Evolutionary conservation across 2,113 vertebrate genomes (phyloP), one percentile per base, ranked within the genome.

Genomic region (Melanotaenia duboulayi): DNA sequence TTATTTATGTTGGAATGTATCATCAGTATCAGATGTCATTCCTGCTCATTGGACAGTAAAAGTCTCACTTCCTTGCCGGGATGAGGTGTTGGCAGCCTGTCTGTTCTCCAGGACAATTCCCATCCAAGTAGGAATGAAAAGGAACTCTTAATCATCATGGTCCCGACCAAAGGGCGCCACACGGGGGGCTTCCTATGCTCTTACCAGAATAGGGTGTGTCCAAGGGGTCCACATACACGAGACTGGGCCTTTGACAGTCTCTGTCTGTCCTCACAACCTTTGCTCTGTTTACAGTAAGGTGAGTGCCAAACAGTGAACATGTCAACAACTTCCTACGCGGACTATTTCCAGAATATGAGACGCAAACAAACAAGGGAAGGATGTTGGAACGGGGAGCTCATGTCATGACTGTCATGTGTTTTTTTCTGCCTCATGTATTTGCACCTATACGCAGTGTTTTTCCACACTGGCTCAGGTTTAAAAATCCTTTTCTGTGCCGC

Each of bases 351-450:
- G 84, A 85, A 72, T 64, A 66, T 54, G 50, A 72, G 65, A 57
- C 57, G 63, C 76, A 91, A 92, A 92, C 85, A 93, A 93, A 92
- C 81, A 88, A 55, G 69, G 92, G 91, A 94, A 93, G 92, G 92
- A 94, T 92, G 90, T 90, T 48, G 49, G 54, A 61, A 54, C 39
- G 57, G 62, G 50, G 7, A 17, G 50, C 60, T 6, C 14, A 16
- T 73, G 44, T 78, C 20, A 19, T 74, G 5, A 60, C 76, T 84
- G 78, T 79, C 67, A 69, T 65, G 71, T 24, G 57, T 58, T 57
- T 72, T 24, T 64, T 19, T 40, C 1, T 7, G 1, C 12, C 57
- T 37, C 50, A 60, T 65, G 70, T 56, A 20, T 71, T 51, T 78
- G 57, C 35, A 80, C 62, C 39, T 49, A 28, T 49, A 50, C 52